Percentiles rank a stretch among this genome's conserved stretches.
phyloP scores from a whole-genome alignment of 2,113 vertebrate species.

The Pteronura brasiliensis region DNA sequence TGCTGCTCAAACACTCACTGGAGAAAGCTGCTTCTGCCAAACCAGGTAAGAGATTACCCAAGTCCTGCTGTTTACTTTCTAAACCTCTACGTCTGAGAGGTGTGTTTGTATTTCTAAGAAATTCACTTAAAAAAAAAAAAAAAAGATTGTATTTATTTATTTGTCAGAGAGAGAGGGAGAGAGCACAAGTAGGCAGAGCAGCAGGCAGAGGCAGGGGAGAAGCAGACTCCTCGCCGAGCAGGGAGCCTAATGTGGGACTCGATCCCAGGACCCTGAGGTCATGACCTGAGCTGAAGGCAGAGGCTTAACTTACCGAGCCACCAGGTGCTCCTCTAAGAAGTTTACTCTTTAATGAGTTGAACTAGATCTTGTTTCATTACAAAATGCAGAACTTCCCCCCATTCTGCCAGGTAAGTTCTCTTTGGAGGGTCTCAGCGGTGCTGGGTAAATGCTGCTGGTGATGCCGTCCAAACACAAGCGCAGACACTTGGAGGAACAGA shows the following conservation, averaged over 20 bases:
- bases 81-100: not conserved
- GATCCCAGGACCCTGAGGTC: too few relatives aligned
- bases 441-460: not conserved
- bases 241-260: too few relatives aligned
- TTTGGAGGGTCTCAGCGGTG: not conserved
- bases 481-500: too few relatives aligned
- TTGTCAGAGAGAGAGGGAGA: too few relatives aligned
- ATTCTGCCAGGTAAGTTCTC: not conserved
- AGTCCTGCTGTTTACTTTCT: not conserved
- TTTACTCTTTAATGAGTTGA: not conserved
- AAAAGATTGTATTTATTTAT: too few relatives aligned
- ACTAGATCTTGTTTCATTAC: not conserved
- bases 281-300: too few relatives aligned
- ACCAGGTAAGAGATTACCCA: slow-evolving; percentile 65
- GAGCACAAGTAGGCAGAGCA: too few relatives aligned
- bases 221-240: too few relatives aligned
- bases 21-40: slow-evolving; percentile 51
- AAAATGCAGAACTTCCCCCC: not conserved
- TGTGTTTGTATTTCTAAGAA: not conserved
- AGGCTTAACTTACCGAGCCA: too few relatives aligned
- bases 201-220: too few relatives aligned
- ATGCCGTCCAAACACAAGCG: not conserved
- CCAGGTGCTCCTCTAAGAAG: not conserved
- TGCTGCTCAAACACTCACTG: slow-evolving; percentile 83
- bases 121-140: not conserved